Evolutionary conservation across 2,888 invertebrate genomes (phyloP), one percentile per base, ranked within the genome.

Genomic region (Glyphotaelius pellucidus): DNA sequence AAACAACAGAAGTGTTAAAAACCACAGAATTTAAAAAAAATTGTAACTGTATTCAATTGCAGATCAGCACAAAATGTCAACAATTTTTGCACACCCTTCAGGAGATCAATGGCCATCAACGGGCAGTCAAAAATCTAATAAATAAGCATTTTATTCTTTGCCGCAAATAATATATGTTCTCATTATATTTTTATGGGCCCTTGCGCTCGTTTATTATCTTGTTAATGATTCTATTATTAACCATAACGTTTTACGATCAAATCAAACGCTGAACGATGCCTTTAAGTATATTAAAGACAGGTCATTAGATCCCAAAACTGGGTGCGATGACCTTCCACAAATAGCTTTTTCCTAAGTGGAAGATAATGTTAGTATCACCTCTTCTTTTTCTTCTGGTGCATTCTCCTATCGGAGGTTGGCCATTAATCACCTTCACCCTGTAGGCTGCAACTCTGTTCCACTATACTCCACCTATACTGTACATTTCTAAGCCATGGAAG

Each of bases 201-300:
- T 67, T 67, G n/a, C n/a, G 25, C 67, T 67, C 25, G 67, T 67
- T 67, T 67, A 67, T 67, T 67, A 67, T 67, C 67, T 67, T 67
- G 67, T 67, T 67, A n/a, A 67, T 67, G 67, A 67, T 67, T n/a
- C 67, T 67, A 67, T 67, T 67, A 67, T 67, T 67, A 67, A 67
- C 67, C 67, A 67, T 67, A 67, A 67, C 67, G 25, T 67, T 67
- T 67, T 25, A 67, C 67, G 67, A 67, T n/a, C 67, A 67, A n/a
- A 67, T 67, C n/a, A 67, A 67, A 67, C 9, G n/a, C 67, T 9
- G 25, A 67, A 67, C 67, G 67, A 67, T 67, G 67, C 67, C 67
- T 9, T 67, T 67, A 67, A 67, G 67, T 67, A 67, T n/a, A 67
- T 25, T 67, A 67, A 25, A 67, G 25, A 67, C n/a, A 67, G 67